A percentile compares a stretch with the other conserved stretches of the same genome.
phyloP scores from a whole-genome alignment of 2,797 vertebrate genomes.

The Oreochromis grahami region DNA sequence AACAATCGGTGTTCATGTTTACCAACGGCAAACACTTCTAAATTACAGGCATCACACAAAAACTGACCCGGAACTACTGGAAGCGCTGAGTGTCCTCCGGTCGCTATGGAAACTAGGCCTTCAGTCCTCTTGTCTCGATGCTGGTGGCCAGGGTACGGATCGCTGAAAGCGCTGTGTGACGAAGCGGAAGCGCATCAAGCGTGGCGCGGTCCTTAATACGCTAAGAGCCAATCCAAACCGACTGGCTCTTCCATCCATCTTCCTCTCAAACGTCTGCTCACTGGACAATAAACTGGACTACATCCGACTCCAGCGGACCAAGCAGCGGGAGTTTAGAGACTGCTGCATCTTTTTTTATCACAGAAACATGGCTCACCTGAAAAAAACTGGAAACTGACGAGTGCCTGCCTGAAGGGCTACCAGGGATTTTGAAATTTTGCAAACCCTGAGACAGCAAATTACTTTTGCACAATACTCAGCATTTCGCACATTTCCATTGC shows the following conservation, averaged over 20 bases:
- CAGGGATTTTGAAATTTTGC: no score
- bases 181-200: not conserved
- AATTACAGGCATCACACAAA: not conserved
- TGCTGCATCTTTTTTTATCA: not conserved
- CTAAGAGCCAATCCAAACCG: not conserved
- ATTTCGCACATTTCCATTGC: not conserved
- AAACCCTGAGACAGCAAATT: no score
- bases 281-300: not conserved
- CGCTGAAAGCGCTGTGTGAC: not conserved
- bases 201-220: not conserved
- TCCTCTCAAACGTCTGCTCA: not conserved
- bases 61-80: not conserved
- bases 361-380: not conserved
- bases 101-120: not conserved
- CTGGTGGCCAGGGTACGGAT: not conserved
- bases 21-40: not conserved
- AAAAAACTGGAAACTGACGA: no score
- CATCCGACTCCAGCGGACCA: not conserved
- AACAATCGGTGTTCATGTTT: not conserved
- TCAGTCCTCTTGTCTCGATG: not conserved
- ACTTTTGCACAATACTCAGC: not conserved
- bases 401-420: no score
- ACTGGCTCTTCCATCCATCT: not conserved
- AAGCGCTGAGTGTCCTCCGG: accelerated
- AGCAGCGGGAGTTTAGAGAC: not conserved